Percentiles rank a stretch among this genome's conserved stretches.
These are phyloP conservation scores for Smutsia gigantea DNA, from an alignment of 2,797 vertebrate genomes.

Conservation along the genomic window DNA sequence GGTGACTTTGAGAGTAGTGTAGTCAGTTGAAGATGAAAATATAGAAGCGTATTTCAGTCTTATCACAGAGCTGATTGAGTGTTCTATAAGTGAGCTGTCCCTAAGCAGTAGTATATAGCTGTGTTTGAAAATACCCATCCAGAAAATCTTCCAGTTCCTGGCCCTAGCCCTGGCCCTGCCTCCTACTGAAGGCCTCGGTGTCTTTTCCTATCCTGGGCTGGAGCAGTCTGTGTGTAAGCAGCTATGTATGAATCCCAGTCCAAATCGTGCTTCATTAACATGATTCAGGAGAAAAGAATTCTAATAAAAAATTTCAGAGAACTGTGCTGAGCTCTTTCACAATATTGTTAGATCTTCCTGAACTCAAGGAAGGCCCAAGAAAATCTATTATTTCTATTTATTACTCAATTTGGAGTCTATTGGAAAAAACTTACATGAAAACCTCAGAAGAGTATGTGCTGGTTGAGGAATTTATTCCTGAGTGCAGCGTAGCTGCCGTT, in stretches of 20 bases:
- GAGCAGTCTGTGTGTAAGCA: conserved; percentile 64
- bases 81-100: conserved; percentile 27
- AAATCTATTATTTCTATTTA: conserved; percentile 70
- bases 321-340: conserved; percentile 64
- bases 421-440: not conserved
- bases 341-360: conserved; percentile 79
- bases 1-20: not conserved
- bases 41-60: not conserved
- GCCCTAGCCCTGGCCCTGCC: not conserved
- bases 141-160: not conserved
- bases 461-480: conserved; percentile 42
- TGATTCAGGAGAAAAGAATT: conserved; percentile 87
- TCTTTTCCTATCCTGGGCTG: conserved; percentile 29
- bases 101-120: not conserved
- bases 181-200: conserved; percentile 31
- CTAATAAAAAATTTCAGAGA: conserved; percentile 80
- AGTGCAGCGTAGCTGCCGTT: conserved; percentile 7
- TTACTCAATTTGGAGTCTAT: conserved; percentile 63
- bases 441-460: conserved; percentile 23
- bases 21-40: not conserved
- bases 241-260: conserved; percentile 44
- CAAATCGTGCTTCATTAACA: conserved; percentile 77
- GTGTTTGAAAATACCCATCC: conserved; percentile 20
- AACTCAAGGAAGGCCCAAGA: conserved; percentile 36
- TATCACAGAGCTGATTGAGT: not conserved